These are phyloP conservation scores for Callopanchax toddi DNA, from an alignment of 2,113 vertebrate species.

Conservation along the genomic window DNA sequence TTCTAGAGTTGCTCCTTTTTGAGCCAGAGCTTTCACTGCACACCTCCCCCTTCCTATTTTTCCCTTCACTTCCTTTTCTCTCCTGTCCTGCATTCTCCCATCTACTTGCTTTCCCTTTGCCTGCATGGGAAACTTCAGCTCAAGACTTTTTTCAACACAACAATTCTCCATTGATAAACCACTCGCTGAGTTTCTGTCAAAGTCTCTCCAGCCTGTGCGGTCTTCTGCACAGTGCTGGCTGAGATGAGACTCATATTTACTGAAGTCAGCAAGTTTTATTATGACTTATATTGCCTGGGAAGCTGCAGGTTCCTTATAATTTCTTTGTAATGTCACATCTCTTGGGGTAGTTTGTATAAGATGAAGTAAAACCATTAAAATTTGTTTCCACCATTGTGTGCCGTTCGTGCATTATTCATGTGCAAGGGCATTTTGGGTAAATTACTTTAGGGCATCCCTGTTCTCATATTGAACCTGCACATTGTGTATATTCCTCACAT, in stretches of 20 bases:
- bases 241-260: conserved; percentile 64
- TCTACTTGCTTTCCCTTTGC: conserved; percentile 14
- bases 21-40: conserved; percentile 8
- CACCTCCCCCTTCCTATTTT: no score
- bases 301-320: conserved; percentile 50
- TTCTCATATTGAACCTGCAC: conserved; percentile 52
- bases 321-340: conserved; percentile 66
- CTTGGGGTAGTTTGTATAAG: conserved; percentile 64
- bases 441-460: conserved; percentile 68
- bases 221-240: conserved; percentile 33
- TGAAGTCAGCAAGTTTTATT: conserved; percentile 71
- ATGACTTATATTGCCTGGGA: conserved; percentile 55
- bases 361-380: conserved; percentile 57
- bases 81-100: conserved; percentile 9
- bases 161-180: conserved; percentile 50
- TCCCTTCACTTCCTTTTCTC: conserved; percentile 15
- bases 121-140: conserved; percentile 35
- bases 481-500: conserved; percentile 26
- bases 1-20: conserved; percentile 34
- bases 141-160: conserved; percentile 24
- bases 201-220: conserved; percentile 39
- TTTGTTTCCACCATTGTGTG: conserved; percentile 48
- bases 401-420: conserved; percentile 67
- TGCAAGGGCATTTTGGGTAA: conserved; percentile 55
- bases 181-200: conserved; percentile 35